Conservation (phyloP, 2,797 vertebrate species). For the Rhinichthys osculus region DNA sequence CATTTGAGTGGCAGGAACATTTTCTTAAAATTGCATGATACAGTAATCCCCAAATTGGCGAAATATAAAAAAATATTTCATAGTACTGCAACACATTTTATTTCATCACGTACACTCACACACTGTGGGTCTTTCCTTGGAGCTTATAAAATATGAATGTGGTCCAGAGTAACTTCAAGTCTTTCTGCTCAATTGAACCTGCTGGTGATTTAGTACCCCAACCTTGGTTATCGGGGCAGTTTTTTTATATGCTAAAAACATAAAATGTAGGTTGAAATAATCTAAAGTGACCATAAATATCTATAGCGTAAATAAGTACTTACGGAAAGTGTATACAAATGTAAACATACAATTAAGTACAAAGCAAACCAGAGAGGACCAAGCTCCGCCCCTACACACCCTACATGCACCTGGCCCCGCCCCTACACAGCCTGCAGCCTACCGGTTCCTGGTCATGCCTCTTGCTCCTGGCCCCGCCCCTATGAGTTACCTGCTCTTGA, state of each 20-base stretch:
- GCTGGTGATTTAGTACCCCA: slow-evolving; percentile 12
- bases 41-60: background rate
- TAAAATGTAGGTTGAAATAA: background rate
- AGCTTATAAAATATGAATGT: slow-evolving; percentile 25
- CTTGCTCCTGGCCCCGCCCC: background rate
- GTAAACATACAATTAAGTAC: background rate
- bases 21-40: background rate
- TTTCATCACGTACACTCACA: slow-evolving; percentile 5
- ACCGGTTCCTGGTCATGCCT: background rate
- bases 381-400: background rate
- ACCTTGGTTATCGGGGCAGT: background rate
- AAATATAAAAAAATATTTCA: slow-evolving; percentile 1
- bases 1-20: background rate
- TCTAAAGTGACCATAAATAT: background rate
- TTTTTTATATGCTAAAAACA: background rate
- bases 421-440: background rate
- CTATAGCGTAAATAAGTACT: background rate
- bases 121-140: background rate
- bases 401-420: background rate
- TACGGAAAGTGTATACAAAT: background rate
- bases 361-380: background rate
- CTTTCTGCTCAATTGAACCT: slow-evolving; percentile 14
- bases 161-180: slow-evolving; percentile 11
- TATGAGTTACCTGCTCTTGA: background rate
- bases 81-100: background rate